Evolutionary conservation across 2,113 vertebrate genomes (phyloP), one percentile per base, ranked within the genome.

Genomic region (Menura novaehollandiae): DNA sequence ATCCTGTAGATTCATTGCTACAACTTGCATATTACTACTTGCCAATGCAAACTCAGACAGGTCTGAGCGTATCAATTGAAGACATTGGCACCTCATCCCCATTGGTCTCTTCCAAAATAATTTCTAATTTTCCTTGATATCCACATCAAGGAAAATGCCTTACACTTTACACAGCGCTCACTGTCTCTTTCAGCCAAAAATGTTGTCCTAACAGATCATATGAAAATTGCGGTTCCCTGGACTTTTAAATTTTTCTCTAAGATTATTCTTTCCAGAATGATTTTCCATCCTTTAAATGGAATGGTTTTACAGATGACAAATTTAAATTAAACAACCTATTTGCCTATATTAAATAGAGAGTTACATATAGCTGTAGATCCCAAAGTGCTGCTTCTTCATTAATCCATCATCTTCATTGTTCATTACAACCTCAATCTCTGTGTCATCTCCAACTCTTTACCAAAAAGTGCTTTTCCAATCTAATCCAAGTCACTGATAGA

Each of bases 341-440:
- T 88, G 5, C 28, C 7, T n/a, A 35, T 41, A 35, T 64, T 74
- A 74, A 78, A 71, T 60, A 53, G 73, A 59, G 0, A 4, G 55
- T 68, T 21, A 23, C 9, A n/a, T 63, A 58, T 80, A 64, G 9
- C 30, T 37, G 10, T n/a, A 52, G 60, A 81, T 69, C 27, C 3
- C 3, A 4, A 56, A 35, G 15, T 52, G 4, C 11, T n/a, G 11
- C 16, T 69, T 67, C n/a, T 81, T 85, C 41, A 67, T 18, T 62
- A 69, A 85, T 69, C 27, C 27, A 17, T 63, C 4, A 7, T 37
- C 43, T 74, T 88, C 47, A 28, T 44, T 44, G 15, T 10, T 88
- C 53, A 32, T 56, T 67, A 55, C 13, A 58, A 3, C 15, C 11
- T 75, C 0, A 0, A 30, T 28, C 14, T 63, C 10, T 52, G 13